Evolutionary conservation across 1,140 invertebrate genomes (phyloP), one percentile per base, ranked within the genome.

Genomic region (Pseudomyrmex flavicornis): DNA sequence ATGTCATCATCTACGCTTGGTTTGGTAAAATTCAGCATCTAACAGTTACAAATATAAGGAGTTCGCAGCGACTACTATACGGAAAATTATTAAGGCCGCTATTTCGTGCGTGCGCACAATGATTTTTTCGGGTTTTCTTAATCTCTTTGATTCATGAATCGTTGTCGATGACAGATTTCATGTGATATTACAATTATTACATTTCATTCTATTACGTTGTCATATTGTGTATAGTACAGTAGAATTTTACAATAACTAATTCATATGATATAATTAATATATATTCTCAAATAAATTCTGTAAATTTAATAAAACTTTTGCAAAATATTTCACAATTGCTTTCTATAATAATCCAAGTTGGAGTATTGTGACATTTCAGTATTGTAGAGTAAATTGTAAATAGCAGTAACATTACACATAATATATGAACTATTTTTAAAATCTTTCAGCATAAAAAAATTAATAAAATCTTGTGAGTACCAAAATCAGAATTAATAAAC

Each of bases 31-130:
- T 70, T 88, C 72, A 59, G 70, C 59, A 26, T 44, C 58, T 73
- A 74, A 74, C 65, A 46, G 66, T 87, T 87, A 84, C 62, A 48
- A 82, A 12, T 76, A 82, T 61, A 13, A 73, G 54, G 59, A 80
- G 48, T 17, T 82, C 52, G 70, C 62, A 84, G 82, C 72, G 65
- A 82, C 83, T 88, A 88, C 61, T 10, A 76, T 73, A 84, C 56
- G 76, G 65, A 61, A 85, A 87, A 88, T 88, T 13, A 88, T 85
- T 88, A 88, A 88, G 87, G 87, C 87, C 87, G 87, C 87, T 88
- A 88, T 87, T 88, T 88, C 61, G 56, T 85, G 87, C 87, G 87
- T 88, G 87, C 87, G 85, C 87, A 87, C 83, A 80, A 8, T 80
- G 76, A 88, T 87, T 80, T 66, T 80, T 58, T 59, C n/a, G 13